These are phyloP conservation scores for Hypocryptadius cinnamomeus DNA, from an alignment of 2,113 vertebrate genomes.

Conservation along the genomic window DNA sequence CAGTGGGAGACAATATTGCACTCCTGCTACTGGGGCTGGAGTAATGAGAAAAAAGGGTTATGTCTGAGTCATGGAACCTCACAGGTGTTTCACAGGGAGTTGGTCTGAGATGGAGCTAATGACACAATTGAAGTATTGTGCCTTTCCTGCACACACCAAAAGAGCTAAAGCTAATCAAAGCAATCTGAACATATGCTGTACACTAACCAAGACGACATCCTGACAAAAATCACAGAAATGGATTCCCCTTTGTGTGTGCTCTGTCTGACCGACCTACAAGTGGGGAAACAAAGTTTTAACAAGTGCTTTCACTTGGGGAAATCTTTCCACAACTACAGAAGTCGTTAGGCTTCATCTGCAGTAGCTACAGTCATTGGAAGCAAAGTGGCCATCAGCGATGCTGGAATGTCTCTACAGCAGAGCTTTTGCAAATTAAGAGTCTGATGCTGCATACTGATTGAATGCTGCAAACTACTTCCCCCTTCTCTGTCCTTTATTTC, in stretches of 20 bases:
- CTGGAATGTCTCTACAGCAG: slow-evolving; percentile 23
- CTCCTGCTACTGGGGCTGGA: not conserved
- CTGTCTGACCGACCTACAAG: not conserved
- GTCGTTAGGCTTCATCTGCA: not conserved
- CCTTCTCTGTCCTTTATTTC: slow-evolving; percentile 40
- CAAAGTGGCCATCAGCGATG: slow-evolving; percentile 28
- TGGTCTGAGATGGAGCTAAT: not conserved
- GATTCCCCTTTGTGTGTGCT: not conserved
- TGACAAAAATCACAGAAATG: not conserved
- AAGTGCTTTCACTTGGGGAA: not conserved
- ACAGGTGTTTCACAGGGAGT: not conserved
- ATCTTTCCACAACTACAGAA: not conserved
- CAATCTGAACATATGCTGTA: not conserved
- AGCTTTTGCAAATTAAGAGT: slow-evolving; percentile 43
- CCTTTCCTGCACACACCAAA: not conserved
- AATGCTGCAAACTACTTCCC: slow-evolving; percentile 26
- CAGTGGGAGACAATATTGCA: not conserved
- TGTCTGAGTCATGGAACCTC: not conserved
- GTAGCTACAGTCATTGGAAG: slow-evolving; percentile 34
- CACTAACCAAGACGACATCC: not conserved
- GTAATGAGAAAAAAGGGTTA: not conserved
- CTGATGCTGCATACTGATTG: slow-evolving; percentile 57
- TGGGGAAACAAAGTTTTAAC: not conserved
- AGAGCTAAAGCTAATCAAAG: not conserved
- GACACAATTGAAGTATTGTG: not conserved